Base-by-base conservation (phyloP, 2,797 vertebrate species). In the Lithobates pipiens region DNA sequence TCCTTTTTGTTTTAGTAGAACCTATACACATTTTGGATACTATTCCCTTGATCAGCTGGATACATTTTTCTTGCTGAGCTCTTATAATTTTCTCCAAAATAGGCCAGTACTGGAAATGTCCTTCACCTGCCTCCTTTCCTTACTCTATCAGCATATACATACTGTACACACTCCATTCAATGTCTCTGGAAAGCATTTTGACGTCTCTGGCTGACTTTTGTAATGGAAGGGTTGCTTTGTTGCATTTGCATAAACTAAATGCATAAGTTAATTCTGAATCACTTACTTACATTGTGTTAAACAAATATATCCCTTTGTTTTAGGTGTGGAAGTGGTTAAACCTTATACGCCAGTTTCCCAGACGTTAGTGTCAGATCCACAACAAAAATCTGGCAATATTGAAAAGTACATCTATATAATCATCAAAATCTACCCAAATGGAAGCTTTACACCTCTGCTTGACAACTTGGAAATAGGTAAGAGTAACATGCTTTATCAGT, bases 361-460 rank as follows among this genome's bases (percentile, higher is more conserved):
- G 89, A 94, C 74, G 84, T 93, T 98, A 85, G 80, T 90, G 27
- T 88, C 93, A 69, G 89, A 93, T 57, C 90, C 92, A 68, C 88
- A 92, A 88, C 90, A 93, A 32, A 44, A 92, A 16, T 80, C 89
- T 77, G 63, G 68, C 85, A 86, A 82, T 78, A 85, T 89, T 54
- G 90, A 77, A n/a, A 89, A 92, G 13, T 91, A 92, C 85, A 89
- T 99, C 89, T 96, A 95, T 93, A 95, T 99, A 90, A 97, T 99
- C 96, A 93, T 99, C 90, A 99, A 99, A 93, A 92, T 99, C 76
- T 99, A 99, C 91, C 92, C 96, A 67, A 90, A 91, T 80, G 98
- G 98, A 87, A 88, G 95, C 3, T 91, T 99, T 83, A 97, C 96
- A 23, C 93, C 94, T 36, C 91, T 96, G 61, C 94, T 99, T 88